A percentile compares a stretch with the other conserved stretches of the same genome.
Evolutionary conservation across 2,113 vertebrate genomes (phyloP).

Genomic region (Amphiprion ocellaris): DNA sequence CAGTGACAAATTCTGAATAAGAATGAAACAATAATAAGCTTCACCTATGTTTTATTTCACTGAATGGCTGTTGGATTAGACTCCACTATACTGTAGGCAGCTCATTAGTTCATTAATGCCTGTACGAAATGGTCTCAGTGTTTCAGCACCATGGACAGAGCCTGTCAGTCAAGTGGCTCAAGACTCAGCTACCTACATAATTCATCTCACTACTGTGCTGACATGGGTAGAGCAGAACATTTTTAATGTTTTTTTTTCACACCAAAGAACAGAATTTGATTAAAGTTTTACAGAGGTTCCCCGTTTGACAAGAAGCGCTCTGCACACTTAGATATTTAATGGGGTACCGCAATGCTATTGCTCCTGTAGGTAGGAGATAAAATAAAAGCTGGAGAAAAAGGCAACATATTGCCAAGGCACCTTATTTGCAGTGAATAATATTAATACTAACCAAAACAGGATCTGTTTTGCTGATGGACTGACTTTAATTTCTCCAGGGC

Average conservation of each 20-base stretch:
- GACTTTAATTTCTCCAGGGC: no score
- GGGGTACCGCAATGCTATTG: neutral
- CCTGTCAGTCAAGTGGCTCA: conserved; percentile 5
- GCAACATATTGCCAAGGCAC: neutral
- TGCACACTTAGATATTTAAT: conserved; percentile 2
- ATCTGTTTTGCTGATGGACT: no score
- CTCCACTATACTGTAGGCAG: neutral
- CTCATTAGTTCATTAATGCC: conserved; percentile 2
- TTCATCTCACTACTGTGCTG: conserved; percentile 29
- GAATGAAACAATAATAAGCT: neutral
- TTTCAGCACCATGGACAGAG: conserved; percentile 34
- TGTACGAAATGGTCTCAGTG: conserved; percentile 2
- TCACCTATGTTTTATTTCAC: neutral
- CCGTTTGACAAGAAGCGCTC: conserved; percentile 2
- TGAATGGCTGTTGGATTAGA: neutral
- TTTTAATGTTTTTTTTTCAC: neutral
- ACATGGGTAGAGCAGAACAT: neutral
- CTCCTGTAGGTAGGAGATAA: neutral
- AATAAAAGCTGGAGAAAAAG: neutral
- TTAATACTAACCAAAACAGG: neutral
- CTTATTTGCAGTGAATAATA: neutral
- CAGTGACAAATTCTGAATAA: neutral
- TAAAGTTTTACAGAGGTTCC: conserved; percentile 6
- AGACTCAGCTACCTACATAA: conserved; percentile 32
- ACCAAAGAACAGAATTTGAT: neutral